Evolutionary conservation across 2,113 vertebrate genomes (phyloP).

Genomic region (Pangasianodon gigas): DNA sequence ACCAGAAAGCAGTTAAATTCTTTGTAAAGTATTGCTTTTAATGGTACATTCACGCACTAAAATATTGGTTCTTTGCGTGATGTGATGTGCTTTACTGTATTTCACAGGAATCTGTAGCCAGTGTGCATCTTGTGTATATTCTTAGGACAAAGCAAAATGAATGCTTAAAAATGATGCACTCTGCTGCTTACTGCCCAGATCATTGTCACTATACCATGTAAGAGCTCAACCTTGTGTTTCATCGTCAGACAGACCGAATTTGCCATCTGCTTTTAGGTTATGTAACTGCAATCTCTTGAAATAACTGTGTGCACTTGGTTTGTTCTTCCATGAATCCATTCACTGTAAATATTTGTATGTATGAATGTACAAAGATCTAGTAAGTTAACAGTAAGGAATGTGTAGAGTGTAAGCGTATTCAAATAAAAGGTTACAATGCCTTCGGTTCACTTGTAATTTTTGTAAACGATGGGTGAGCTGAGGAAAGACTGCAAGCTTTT

Average conservation of each 20-base stretch:
- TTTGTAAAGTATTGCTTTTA: conserved; percentile 8
- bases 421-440: conserved; percentile 11
- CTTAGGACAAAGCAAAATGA: background rate
- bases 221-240: background rate
- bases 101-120: background rate
- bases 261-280: background rate
- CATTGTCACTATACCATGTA: background rate
- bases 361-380: conserved; percentile 44
- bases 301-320: background rate
- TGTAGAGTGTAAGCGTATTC: background rate
- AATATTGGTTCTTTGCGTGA: background rate
- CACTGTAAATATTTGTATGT: conserved; percentile 48
- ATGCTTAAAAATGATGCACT: background rate
- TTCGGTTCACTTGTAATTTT: background rate
- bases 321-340: conserved; percentile 31
- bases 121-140: background rate
- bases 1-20: background rate
- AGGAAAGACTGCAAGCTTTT: background rate
- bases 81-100: background rate
- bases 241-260: background rate
- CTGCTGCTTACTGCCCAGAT: background rate
- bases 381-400: conserved; percentile 28
- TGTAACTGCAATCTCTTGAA: background rate
- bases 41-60: background rate
- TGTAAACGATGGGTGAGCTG: background rate